Base-by-base conservation (phyloP, 2,888 invertebrate genomes). In the Lasius platythorax region DNA sequence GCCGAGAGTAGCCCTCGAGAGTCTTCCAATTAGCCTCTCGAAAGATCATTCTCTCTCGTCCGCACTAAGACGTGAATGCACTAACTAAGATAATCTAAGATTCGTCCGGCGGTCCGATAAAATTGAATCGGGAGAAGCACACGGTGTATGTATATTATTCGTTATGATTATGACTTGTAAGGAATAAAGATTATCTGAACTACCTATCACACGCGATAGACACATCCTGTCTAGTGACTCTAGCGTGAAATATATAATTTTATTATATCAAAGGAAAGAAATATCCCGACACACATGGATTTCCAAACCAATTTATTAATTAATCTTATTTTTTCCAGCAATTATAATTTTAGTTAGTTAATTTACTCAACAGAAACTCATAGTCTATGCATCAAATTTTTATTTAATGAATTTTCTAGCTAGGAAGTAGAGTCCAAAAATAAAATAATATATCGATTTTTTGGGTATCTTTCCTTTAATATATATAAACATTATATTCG, bases 11-110 rank as follows among this genome's bases (percentile, higher is more conserved):
- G 87, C 88, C 89, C 89, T 88, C 89, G 86, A 88, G 84, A 89
- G 90, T 90, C 90, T 90, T 88, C 90, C 88, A 91, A 91, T 91
- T 90, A 91, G 91, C 88, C 85, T 88, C 90, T 90, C 88, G 85
- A 89, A 90, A 87, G 87, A 90, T 88, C 84, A 79, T 67, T 88
- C 82, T 83, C 72, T 76, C 82, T 72, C 37, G 37, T 76, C 53
- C 72, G n/a, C 79, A 63, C 33, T 43, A 15, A 23, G n/a, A 61
- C 50, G 68, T 43, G 58, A 50, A 40, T 53, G 43, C 53, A 40
- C 37, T 33, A 33, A 15, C 28, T 50, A 28, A 63, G 72, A 81
- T 81, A 37, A 81, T 63, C 79, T 73, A 73, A 81, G 73, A 81
- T 81, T 61, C 61, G 30, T 37, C 30, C 46, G 30, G 28, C 28